Percentiles rank a stretch among this genome's conserved stretches.
phyloP scores from a whole-genome alignment of 2,797 vertebrate genomes.

The Cryptoprocta ferox region DNA sequence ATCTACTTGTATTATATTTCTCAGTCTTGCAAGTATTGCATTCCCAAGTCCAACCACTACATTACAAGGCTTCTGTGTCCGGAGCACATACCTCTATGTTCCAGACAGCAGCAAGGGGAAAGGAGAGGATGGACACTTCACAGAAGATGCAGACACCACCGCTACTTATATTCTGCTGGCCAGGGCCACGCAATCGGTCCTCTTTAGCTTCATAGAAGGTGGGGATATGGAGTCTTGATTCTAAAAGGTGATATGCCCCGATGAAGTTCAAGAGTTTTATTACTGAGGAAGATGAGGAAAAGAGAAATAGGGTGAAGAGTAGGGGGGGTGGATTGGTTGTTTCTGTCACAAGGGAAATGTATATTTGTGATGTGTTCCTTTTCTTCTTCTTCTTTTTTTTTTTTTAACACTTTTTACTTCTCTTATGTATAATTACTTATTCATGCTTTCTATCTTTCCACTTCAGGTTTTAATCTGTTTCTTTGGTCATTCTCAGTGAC shows the following conservation, averaged over 20 bases:
- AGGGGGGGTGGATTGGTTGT: not conserved
- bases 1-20: not conserved
- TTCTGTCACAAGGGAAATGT: not conserved
- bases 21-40: not conserved
- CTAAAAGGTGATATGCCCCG: not conserved
- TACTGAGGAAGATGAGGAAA: not conserved
- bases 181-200: not conserved
- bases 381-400: not conserved
- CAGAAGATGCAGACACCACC: accelerated
- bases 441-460: not conserved
- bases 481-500: not conserved
- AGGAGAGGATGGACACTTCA: not conserved
- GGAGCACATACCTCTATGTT: accelerated
- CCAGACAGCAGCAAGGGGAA: not conserved
- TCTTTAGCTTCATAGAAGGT: not conserved
- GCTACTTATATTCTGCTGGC: not conserved
- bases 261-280: slow-evolving; percentile 17
- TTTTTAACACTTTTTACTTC: not conserved
- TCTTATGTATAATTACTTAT: not conserved
- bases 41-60: not conserved
- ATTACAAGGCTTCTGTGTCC: not conserved
- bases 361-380: not conserved
- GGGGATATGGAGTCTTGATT: not conserved
- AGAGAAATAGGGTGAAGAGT: not conserved
- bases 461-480: slow-evolving; percentile 32